Conservation (phyloP, 1,140 invertebrate species). For the Lasioglossum baleicum region DNA sequence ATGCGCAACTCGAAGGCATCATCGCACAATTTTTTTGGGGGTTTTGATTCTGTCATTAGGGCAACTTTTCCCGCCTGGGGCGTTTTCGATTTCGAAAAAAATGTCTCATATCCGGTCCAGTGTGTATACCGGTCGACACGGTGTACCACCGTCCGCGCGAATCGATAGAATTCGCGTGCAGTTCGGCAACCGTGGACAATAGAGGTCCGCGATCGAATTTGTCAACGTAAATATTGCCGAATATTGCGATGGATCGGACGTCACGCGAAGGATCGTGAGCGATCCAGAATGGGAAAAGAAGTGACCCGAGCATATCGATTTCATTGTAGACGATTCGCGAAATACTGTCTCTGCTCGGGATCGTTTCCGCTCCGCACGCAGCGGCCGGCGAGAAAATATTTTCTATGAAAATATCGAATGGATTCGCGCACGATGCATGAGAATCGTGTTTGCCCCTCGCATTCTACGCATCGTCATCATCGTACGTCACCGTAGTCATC, state of each 20-base stretch:
- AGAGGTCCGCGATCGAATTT: not conserved
- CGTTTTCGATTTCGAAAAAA: too few relatives aligned
- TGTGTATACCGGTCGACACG: constrained; percentile 1
- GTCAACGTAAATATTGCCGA: not conserved
- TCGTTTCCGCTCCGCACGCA: not conserved
- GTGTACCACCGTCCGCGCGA: not conserved
- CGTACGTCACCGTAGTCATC: too few relatives aligned
- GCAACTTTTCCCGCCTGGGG: too few relatives aligned
- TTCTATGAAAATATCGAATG: constrained; percentile 26
- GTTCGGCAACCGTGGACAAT: not conserved
- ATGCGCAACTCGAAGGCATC: too few relatives aligned
- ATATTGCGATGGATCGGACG: not conserved
- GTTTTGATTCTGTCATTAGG: too few relatives aligned
- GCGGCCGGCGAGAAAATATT: constrained; percentile 22
- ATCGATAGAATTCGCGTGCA: constrained; percentile 17
- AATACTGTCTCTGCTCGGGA: not conserved
- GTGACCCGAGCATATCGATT: constrained; percentile 23
- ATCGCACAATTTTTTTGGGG: too few relatives aligned
- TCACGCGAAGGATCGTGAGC: too few relatives aligned
- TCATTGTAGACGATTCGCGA: not conserved
- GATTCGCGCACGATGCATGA: not conserved
- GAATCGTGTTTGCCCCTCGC: not conserved
- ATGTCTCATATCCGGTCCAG: too few relatives aligned
- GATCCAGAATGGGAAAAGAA: not conserved
- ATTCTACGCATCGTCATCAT: too few relatives aligned